Evolutionary conservation across 2,113 vertebrate species (phyloP).

Genomic region (Okapia johnstoni): DNA sequence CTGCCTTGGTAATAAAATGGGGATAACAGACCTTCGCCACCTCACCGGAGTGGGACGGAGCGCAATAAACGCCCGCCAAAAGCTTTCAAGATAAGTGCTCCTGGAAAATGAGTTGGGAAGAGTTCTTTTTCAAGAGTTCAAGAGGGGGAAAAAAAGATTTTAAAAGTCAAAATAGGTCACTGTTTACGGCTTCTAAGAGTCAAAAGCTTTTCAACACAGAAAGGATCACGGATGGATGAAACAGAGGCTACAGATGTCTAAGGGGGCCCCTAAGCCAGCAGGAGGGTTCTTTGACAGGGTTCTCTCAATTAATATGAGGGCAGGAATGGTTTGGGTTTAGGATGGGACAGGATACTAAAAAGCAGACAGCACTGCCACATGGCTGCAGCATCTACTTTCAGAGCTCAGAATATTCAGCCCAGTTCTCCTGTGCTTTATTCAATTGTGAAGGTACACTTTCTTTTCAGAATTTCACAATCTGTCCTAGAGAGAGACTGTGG

Average conservation of each 20-base stretch:
- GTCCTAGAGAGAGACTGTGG: not conserved
- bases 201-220: not conserved
- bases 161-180: not conserved
- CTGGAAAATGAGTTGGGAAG: not conserved
- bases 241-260: not conserved
- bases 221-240: not conserved
- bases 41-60: not conserved
- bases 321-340: not conserved
- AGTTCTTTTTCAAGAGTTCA: not conserved
- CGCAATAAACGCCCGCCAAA: not conserved
- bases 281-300: not conserved
- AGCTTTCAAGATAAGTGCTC: not conserved
- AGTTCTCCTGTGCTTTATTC: not conserved
- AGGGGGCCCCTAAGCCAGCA: not conserved
- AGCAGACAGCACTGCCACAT: accelerated
- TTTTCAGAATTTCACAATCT: not conserved
- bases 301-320: not conserved
- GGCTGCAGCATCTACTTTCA: not conserved
- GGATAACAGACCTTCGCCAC: not conserved
- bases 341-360: not conserved
- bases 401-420: not conserved
- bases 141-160: not conserved
- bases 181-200: not conserved
- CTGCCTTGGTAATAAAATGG: constrained; percentile 26
- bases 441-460: not conserved